Conservation (phyloP, 2,797 vertebrate species). For the Acanthurus lineatus region DNA sequence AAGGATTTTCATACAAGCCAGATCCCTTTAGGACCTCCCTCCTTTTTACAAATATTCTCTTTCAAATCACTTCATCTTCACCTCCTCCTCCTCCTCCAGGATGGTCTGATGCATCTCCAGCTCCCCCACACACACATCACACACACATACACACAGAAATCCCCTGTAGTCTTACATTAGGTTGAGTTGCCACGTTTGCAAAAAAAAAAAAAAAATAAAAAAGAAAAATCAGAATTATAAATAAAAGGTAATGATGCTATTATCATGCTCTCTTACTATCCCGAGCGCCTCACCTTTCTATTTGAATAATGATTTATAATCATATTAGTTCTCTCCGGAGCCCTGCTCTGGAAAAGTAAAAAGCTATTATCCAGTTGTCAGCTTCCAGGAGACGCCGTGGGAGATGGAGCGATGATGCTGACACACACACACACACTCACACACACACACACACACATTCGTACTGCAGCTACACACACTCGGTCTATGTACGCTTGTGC, state of each 20-base stretch:
- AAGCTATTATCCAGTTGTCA: slow-evolving; percentile 98
- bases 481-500: slow-evolving; percentile 10
- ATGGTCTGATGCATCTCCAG: slow-evolving; percentile 57
- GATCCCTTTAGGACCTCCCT: slow-evolving; percentile 26
- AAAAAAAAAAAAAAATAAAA: slow-evolving; percentile 70
- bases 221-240: slow-evolving; percentile 84
- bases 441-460: too few species aligned
- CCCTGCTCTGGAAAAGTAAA: slow-evolving; percentile 95
- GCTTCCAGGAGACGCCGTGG: slow-evolving; percentile 86
- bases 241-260: slow-evolving; percentile 94
- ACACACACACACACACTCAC: slow-evolving; percentile 65
- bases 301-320: slow-evolving; percentile 99
- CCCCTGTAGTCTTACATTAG: slow-evolving; percentile 66
- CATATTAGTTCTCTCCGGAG: slow-evolving; percentile 92
- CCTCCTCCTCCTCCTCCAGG: slow-evolving; percentile 14
- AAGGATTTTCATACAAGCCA: slow-evolving; percentile 36
- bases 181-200: slow-evolving; percentile 87
- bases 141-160: slow-evolving; percentile 44
- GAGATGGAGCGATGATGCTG: slow-evolving; percentile 88
- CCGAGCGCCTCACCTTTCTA: slow-evolving; percentile 90
- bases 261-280: slow-evolving; percentile 92
- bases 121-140: slow-evolving; percentile 10
- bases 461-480: slow-evolving; percentile 55
- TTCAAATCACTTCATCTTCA: slow-evolving; percentile 64
- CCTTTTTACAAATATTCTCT: slow-evolving; percentile 24